Evolutionary conservation across 1,140 invertebrate genomes (phyloP), one percentile per base, ranked within the genome.

Genomic region (Metaphire vulgaris): DNA sequence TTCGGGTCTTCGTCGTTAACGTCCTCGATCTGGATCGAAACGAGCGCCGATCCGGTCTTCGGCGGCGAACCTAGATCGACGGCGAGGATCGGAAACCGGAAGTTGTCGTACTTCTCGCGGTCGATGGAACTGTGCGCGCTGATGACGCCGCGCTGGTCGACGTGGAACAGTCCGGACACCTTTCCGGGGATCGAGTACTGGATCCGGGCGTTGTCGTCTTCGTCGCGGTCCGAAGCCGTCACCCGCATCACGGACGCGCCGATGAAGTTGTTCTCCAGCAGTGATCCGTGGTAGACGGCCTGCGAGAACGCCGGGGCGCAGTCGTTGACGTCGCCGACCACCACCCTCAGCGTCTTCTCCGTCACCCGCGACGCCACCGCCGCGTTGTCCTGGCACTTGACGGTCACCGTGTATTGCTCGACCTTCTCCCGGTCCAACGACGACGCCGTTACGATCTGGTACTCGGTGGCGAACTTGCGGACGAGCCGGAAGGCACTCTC

Each of bases 131-230:
- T 34, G 33, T 73, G 72, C 0, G 72, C 72, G 33, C 72, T 73
- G 16, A 73, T 73, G 33, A 73, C 72, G 16, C 33, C 72, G 12
- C 72, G 32, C 34, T 73, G 72, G 34, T 73, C 72, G 32, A 73
- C 41, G 72, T 73, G 72, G 72, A 73, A 73, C 26, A 73, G 28
- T 34, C 28, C 72, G 33, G 32, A 28, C 26, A 73, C 29, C 32
- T 76, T 93, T 92, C 87, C 97, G 97, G 1, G 95, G 94, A 82
- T 97, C 94, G 15, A 98, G 83, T 96, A 98, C n/a, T 86, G 88
- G 0, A 96, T 88, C 71, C 88, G 85, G 41, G 72, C 68, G 69
- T 78, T 78, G 16, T 78, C 77, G 28, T 64, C 77, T 0, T 31
- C 74, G 41, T 78, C 77, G 30, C 66, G 88, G 84, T 95, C 93